These are phyloP conservation scores for Chromoteleia sp. DNA, from an alignment of 2,888 invertebrate species.

Conservation along the genomic window DNA sequence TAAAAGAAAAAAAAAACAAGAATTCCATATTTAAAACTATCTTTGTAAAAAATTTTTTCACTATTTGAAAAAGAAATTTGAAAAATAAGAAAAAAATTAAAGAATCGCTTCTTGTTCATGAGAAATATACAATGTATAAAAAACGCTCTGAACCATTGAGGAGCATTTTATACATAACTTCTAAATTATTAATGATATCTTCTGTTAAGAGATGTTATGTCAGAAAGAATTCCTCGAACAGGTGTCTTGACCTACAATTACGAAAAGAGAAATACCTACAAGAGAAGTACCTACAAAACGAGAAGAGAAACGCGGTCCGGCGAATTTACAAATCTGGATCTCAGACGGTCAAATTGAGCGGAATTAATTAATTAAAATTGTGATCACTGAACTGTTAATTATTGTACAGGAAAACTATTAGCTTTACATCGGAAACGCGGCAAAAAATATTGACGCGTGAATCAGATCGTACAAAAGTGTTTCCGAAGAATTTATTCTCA, in stretches of 20 bases:
- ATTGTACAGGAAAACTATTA: conserved; percentile 48
- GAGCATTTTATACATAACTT: conserved; percentile 15
- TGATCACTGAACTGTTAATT: conserved; percentile 80
- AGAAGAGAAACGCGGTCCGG: conserved; percentile 7
- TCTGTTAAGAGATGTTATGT: conserved; percentile 30
- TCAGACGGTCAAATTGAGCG: conserved; percentile 21
- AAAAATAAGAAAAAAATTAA: background rate
- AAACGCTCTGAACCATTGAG: conserved; percentile 4
- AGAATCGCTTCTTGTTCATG: background rate
- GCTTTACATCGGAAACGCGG: background rate
- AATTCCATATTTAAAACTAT: too few species aligned
- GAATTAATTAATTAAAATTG: conserved; percentile 79
- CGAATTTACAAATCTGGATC: conserved; percentile 35
- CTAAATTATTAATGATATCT: conserved; percentile 55
- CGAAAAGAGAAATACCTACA: too few species aligned
- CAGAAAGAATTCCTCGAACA: conserved; percentile 44
- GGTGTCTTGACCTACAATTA: conserved; percentile 33
- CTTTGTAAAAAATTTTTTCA: too few species aligned
- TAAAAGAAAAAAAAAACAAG: too few species aligned
- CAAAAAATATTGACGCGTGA: conserved; percentile 24
- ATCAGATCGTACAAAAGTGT: conserved; percentile 9
- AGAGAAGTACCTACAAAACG: too few species aligned
- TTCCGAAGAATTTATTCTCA: conserved; percentile 17
- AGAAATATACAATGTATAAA: background rate
- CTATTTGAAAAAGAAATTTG: too few species aligned